Evolutionary conservation across 1,140 invertebrate genomes (phyloP).

Genomic region (Pseudomyrmex dendroicus): DNA sequence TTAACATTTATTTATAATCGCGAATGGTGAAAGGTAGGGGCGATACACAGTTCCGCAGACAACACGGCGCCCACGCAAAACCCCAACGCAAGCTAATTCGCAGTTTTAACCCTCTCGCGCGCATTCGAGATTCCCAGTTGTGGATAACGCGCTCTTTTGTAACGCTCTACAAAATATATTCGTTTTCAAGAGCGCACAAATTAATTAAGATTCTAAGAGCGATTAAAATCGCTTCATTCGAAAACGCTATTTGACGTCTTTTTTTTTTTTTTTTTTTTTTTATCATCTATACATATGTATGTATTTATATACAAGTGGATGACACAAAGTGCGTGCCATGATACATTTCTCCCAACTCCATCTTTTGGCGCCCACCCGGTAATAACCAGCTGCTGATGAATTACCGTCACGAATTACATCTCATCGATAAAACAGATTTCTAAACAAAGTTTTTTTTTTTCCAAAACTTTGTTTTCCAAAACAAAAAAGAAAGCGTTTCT

Average conservation of each 20-base stretch:
- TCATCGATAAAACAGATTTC: conserved; percentile 27
- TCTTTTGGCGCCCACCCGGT: neutral
- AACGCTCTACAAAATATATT: too few relatives aligned
- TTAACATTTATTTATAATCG: neutral
- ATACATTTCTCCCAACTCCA: neutral
- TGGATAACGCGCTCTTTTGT: neutral
- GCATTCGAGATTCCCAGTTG: neutral
- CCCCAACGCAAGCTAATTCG: neutral
- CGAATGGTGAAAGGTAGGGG: neutral
- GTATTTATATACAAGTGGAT: too few relatives aligned
- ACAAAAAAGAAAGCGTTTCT: neutral
- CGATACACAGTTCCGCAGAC: conserved; percentile 69
- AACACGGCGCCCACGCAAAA: conserved; percentile 78
- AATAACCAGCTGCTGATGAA: neutral
- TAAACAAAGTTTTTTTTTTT: too few relatives aligned
- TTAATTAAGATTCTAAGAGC: too few relatives aligned
- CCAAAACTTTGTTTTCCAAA: neutral
- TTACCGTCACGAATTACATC: neutral
- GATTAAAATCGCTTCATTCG: too few relatives aligned
- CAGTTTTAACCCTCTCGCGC: neutral
- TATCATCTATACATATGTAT: too few relatives aligned
- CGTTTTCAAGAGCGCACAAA: too few relatives aligned
- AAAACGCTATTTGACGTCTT: too few relatives aligned
- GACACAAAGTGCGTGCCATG: neutral
- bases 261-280: too few relatives aligned